These are phyloP conservation scores for Lepus europaeus DNA, from an alignment of 2,113 vertebrate genomes.

Conservation along the genomic window DNA sequence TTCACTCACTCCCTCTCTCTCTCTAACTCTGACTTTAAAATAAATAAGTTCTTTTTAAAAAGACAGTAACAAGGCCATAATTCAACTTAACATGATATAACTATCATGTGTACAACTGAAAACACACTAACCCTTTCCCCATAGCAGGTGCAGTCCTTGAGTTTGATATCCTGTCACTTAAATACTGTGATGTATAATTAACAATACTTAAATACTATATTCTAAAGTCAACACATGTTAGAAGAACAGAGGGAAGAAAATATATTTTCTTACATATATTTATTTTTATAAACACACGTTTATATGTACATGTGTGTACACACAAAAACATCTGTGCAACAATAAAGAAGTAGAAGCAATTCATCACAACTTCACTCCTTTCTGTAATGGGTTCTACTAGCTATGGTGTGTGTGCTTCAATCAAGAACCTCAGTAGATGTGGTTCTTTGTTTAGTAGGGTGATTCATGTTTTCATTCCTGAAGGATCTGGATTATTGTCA, in stretches of 20 bases:
- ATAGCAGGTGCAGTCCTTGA: not conserved
- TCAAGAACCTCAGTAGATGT: not conserved
- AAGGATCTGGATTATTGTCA: not conserved
- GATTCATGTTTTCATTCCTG: not conserved
- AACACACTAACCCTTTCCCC: not conserved
- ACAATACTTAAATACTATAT: not conserved
- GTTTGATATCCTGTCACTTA: not conserved
- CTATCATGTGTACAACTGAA: not conserved
- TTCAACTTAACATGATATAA: not conserved
- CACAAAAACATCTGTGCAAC: not conserved
- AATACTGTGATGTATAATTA: conserved; percentile 26
- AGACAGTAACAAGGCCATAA: no score
- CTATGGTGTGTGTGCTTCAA: no score
- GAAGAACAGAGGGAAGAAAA: not conserved
- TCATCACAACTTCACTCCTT: not conserved
- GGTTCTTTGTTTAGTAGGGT: not conserved
- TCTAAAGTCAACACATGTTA: not conserved
- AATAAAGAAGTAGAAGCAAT: not conserved
- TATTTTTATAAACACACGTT: not conserved
- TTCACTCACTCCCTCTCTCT: no score
- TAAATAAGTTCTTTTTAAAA: no score
- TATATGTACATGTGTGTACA: not conserved
- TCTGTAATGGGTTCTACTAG: not conserved
- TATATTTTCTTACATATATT: not conserved
- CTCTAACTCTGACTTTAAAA: no score